Evolutionary conservation across 35 echinoderm and acorn worm species (phyloP), one percentile per base, ranked within the genome.

Genomic region (Acanthaster planci): DNA sequence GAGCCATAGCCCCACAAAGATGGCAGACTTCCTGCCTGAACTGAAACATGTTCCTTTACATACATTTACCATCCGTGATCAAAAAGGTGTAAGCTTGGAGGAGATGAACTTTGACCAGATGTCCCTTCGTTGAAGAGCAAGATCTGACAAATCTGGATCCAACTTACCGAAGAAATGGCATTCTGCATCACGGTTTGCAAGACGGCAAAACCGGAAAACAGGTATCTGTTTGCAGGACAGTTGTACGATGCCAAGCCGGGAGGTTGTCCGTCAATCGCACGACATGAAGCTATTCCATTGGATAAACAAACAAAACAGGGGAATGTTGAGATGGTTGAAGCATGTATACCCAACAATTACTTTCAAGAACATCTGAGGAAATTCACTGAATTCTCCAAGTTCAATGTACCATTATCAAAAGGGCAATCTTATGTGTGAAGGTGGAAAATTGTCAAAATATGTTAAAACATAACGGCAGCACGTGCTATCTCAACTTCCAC

Each of bases 161-260:
- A 77, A 56, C 90, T 92, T 86, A 92, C 90, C 19, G 52, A 55
- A 17, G 76, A 40, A 8, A 92, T 76, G 21, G 60, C 79, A 59
- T 92, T 79, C 52, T 92, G 84, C 7, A 87, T 12, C 16, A 80
- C 51, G 17, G 53, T 60, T 53, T 92, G 90, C 18, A 92, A 26
- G 0, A 67, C 57, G 3, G 84, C 40, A 76, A 92, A 92, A 1
- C 90, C 90, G 9, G 90, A 87, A 42, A 54, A 76, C 12, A 92
- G 78, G 56, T 92, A 87, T 7, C 47, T 12, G 29, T 80, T 87
- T 23, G 85, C 85, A 15, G 77, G 55, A 57, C 90, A 87, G 21
- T 57, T 80, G 26, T 10, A 26, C 5, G 3, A 27, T 54, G 32
- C 5, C 52, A 84, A 34, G 37, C 38, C 8, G 35, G 18, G 26